phyloP scores from a whole-genome alignment of 2,113 vertebrate species.

The Hemiprocne comata region DNA sequence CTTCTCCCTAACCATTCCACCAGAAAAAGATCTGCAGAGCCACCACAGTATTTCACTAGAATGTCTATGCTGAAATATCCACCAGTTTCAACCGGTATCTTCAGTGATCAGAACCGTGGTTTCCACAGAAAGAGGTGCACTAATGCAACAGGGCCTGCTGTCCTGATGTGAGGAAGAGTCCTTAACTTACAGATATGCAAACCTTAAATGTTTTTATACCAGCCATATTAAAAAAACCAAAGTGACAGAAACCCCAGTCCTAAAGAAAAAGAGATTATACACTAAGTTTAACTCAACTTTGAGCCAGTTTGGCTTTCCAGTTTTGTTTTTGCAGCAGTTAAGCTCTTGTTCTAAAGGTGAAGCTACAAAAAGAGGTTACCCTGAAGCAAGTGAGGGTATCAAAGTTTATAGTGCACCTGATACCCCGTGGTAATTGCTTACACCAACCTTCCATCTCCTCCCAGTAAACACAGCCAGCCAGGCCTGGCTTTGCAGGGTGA shows the following conservation, averaged over 20 bases:
- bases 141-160: neutral
- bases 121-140: neutral
- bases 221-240: neutral
- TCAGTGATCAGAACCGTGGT: neutral
- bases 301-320: neutral
- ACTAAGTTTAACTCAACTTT: neutral
- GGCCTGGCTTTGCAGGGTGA: rapidly evolving
- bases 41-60: neutral
- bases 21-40: neutral
- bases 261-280: neutral
- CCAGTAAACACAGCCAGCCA: neutral
- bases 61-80: neutral
- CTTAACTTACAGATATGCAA: neutral
- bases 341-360: neutral
- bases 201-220: neutral
- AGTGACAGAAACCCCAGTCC: neutral
- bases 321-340: neutral
- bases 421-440: neutral
- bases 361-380: neutral
- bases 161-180: neutral
- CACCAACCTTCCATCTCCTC: neutral
- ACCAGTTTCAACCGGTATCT: neutral
- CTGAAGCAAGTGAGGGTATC: neutral
- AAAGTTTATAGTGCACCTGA: neutral
- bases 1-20: neutral